Evolutionary conservation across 2,797 vertebrate genomes (phyloP), one percentile per base, ranked within the genome.

Genomic region (Danio kyathit): DNA sequence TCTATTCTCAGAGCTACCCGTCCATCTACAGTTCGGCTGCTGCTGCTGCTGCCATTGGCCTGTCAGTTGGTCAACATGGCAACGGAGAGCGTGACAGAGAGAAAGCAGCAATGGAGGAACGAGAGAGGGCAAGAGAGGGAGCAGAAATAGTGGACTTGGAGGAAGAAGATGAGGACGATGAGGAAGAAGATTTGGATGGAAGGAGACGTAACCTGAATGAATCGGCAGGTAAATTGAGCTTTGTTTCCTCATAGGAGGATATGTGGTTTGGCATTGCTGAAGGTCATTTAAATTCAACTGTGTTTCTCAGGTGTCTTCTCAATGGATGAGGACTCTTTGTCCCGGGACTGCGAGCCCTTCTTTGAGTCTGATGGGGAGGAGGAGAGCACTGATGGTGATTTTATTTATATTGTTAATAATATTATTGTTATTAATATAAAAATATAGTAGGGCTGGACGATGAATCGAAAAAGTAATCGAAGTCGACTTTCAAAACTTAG

Each of bases 301-400:
- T 59, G 2, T 54, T 6, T 74, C 46, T 56, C 89, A 98, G 97
- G 96, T 44, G 94, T 98, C 12, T 98, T 98, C 83, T 94, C 96
- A 43, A 98, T 98, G 97, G 97, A 97, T 0, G 96, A 98, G 85
- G 97, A 98, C 11, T 95, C 96, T 5, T 89, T 96, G 44, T 96
- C 95, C 0, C 94, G 96, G 14, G 96, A 97, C 89, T 96, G 95
- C 49, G 96, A 97, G 86, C 96, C 96, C 0, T 98, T 97, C 90
- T 97, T 96, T 12, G 96, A 97, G 86, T 97, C 96, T 0, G 96
- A 98, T n/a, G 93, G 92, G 4, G 96, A 96, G 19, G 97, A 97
- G 88, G 96, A 96, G 89, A 97, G 96, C 90, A 97, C 96, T 0
- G 97, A 98, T 0, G 96, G 97, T 96, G 74, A 92, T 93, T 93